phyloP scores from a whole-genome alignment of 2,113 vertebrate species.

The Pomatostomus ruficeps region DNA sequence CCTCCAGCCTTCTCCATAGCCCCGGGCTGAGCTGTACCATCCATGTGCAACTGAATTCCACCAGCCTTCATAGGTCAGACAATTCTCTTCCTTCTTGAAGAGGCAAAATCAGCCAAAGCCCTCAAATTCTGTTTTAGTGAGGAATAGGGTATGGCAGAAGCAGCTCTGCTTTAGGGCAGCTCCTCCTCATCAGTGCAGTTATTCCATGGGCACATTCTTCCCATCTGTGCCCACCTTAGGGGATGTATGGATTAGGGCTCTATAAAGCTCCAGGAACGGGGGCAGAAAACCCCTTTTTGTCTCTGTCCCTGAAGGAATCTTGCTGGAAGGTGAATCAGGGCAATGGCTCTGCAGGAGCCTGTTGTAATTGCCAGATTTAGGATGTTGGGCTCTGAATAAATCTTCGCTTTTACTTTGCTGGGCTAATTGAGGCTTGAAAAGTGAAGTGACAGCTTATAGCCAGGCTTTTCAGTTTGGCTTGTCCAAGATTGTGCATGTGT shows the following conservation, averaged over 20 bases:
- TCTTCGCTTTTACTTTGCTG: not conserved
- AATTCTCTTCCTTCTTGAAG: not conserved
- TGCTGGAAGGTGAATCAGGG: not conserved
- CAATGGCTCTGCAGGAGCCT: slow-evolving; percentile 22
- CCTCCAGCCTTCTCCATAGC: not conserved
- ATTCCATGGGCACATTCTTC: not conserved
- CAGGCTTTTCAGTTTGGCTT: not conserved
- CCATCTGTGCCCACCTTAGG: not conserved
- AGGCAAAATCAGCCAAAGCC: not conserved
- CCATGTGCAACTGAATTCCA: not conserved
- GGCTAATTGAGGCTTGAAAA: slow-evolving; percentile 54
- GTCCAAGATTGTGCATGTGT: not conserved
- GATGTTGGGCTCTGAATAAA: slow-evolving; percentile 8
- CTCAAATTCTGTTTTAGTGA: not conserved
- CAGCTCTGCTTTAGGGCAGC: not conserved
- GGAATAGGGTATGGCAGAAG: not conserved
- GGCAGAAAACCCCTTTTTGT: not conserved
- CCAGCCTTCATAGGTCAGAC: not conserved
- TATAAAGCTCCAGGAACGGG: not conserved
- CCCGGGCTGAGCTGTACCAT: not conserved
- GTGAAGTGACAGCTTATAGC: slow-evolving; percentile 33
- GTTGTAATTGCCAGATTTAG: slow-evolving; percentile 45
- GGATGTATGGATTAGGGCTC: not conserved
- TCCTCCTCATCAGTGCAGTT: not conserved
- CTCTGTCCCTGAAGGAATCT: not conserved